A percentile compares a stretch with the other conserved stretches of the same genome.
Evolutionary conservation across 1,140 invertebrate species (phyloP).

Genomic region (Helicorthomorpha holstii): DNA sequence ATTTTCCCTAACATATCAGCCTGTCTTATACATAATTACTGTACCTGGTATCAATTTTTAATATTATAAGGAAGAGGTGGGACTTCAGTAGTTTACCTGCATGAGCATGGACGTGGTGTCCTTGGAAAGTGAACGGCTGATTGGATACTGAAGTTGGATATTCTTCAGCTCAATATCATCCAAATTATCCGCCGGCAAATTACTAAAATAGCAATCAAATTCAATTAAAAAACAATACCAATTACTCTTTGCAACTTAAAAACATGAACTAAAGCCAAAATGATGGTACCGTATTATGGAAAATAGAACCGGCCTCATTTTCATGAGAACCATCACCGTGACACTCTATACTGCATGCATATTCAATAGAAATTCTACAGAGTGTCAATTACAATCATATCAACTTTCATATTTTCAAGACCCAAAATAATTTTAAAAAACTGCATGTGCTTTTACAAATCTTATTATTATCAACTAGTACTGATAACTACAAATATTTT

Average conservation of each 20-base stretch:
- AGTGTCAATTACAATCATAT: too few relatives aligned
- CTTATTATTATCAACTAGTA: too few relatives aligned
- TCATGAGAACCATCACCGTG: too few relatives aligned
- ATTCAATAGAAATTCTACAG: too few relatives aligned
- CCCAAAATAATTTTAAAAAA: too few relatives aligned
- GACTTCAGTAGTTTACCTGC: too few relatives aligned
- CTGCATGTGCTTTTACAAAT: too few relatives aligned
- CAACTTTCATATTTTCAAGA: too few relatives aligned
- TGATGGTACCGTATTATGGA: background rate
- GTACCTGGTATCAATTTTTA: background rate
- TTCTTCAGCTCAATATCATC: slow-evolving; percentile 87
- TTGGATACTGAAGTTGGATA: slow-evolving; percentile 70
- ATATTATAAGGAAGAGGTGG: too few relatives aligned
- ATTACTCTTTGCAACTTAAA: background rate
- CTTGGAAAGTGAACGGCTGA: slow-evolving; percentile 41
- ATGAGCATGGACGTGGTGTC: slow-evolving; percentile 21
- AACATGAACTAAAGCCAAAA: background rate
- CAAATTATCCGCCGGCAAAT: slow-evolving; percentile 78
- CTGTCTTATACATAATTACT: background rate
- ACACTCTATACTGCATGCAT: too few relatives aligned
- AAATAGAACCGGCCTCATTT: background rate
- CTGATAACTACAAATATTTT: too few relatives aligned
- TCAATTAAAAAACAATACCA: background rate
- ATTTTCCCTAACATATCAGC: too few relatives aligned
- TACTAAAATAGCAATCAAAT: slow-evolving; percentile 29